Percentiles rank a stretch among this genome's conserved stretches.
phyloP scores from a whole-genome alignment of 2,113 vertebrate genomes.

The Piliocolobus tephrosceles region DNA sequence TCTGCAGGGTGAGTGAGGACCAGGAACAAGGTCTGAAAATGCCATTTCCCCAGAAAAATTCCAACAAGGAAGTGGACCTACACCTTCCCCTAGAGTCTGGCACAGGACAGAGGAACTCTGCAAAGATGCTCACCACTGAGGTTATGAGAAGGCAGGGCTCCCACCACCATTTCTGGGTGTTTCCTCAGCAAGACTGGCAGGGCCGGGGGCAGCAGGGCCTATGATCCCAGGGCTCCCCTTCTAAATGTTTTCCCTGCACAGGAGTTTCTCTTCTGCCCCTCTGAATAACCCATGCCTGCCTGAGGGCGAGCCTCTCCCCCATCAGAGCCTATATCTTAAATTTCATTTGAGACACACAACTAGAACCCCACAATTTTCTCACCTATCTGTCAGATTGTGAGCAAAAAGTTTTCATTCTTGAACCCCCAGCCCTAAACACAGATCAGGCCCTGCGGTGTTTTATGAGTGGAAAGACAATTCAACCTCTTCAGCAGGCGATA shows the following conservation, averaged over 20 bases:
- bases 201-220: too few species aligned
- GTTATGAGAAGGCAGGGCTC: background rate
- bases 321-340: background rate
- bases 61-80: background rate
- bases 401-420: background rate
- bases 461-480: background rate
- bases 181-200: background rate
- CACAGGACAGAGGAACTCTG: background rate
- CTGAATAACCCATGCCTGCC: background rate
- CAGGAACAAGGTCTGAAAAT: background rate
- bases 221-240: too few species aligned
- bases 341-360: background rate
- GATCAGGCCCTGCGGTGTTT: background rate
- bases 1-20: background rate
- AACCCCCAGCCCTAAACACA: background rate
- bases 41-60: background rate
- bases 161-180: background rate
- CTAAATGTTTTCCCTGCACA: background rate
- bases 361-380: background rate
- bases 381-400: too few species aligned
- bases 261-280: background rate
- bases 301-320: background rate
- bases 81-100: background rate
- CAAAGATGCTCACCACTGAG: fast-evolving
- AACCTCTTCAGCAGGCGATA: background rate